Conservation (phyloP, 2,888 invertebrate species). For the Catocala fraxini region DNA sequence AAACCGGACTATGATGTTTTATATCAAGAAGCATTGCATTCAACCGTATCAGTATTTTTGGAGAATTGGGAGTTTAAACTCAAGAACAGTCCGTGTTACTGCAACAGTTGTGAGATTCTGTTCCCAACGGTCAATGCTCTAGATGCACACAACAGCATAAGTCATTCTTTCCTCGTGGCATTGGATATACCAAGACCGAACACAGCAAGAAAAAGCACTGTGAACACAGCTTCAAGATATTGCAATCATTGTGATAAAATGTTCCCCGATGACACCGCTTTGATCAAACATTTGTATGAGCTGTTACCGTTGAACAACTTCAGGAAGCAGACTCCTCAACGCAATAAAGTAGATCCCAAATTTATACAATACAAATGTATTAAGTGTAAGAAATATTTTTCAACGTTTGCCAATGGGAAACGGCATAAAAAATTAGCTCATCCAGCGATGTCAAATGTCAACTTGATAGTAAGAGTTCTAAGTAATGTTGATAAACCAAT, state of each 20-base stretch:
- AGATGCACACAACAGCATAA: constrained; percentile 64
- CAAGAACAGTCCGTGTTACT: constrained; percentile 53
- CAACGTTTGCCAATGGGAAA: constrained; percentile 1
- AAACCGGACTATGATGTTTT: constrained; percentile 29
- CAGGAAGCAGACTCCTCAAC: constrained; percentile 8
- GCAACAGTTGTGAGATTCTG: constrained; percentile 57
- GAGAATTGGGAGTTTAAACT: constrained; percentile 60
- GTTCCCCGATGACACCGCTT: constrained; percentile 53
- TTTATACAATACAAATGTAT: constrained; percentile 13
- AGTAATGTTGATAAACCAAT: constrained; percentile 4
- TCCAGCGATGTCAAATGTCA: neutral
- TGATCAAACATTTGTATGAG: constrained; percentile 66
- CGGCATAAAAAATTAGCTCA: constrained; percentile 11
- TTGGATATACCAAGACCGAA: constrained; percentile 27
- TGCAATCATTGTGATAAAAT: constrained; percentile 65
- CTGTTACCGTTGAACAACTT: constrained; percentile 50
- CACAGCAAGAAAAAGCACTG: constrained; percentile 43
- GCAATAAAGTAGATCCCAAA: constrained; percentile 3
- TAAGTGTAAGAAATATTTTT: constrained; percentile 15
- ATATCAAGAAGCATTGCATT: constrained; percentile 37
- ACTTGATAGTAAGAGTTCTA: constrained; percentile 11
- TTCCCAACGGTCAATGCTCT: constrained; percentile 65
- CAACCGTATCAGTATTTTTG: constrained; percentile 42
- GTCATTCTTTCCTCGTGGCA: constrained; percentile 64
- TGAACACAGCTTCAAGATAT: constrained; percentile 16